Conservation (phyloP, 2,888 invertebrate species). For the Tenthredo mesomela region DNA sequence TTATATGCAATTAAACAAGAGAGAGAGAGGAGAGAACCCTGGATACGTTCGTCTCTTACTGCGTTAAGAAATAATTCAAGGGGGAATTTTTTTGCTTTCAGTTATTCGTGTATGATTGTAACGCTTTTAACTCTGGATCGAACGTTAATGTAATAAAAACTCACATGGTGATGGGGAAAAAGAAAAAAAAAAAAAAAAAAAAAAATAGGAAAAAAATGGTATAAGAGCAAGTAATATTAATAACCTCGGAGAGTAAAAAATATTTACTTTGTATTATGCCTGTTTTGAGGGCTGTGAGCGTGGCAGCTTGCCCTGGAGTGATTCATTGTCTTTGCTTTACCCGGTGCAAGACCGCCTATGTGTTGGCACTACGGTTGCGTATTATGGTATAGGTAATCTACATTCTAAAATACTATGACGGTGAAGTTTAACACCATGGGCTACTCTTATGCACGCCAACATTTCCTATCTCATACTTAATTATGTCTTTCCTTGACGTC, state of each 20-base stretch:
- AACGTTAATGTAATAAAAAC: conserved; percentile 27
- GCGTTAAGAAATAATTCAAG: neutral
- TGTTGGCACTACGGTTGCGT: conserved; percentile 16
- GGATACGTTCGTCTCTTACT: neutral
- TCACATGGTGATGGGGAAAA: conserved; percentile 52
- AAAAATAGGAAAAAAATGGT: neutral
- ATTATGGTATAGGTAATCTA: conserved; percentile 35
- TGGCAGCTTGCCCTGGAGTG: conserved; percentile 68
- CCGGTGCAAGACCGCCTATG: conserved; percentile 4
- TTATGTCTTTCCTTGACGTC: conserved; percentile 34
- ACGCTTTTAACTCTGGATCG: conserved; percentile 27
- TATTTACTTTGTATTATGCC: conserved; percentile 76
- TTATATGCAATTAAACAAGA: conserved; percentile 1
- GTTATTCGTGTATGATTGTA: neutral
- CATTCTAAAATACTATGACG: conserved; percentile 29
- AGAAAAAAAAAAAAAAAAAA: conserved; percentile 56
- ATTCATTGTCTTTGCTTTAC: conserved; percentile 51
- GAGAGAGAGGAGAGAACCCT: neutral
- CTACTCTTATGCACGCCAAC: neutral
- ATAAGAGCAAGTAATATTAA: conserved; percentile 72
- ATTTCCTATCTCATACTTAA: conserved; percentile 39
- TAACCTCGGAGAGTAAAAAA: conserved; percentile 77
- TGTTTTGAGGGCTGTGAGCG: conserved; percentile 75
- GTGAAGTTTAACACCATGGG: neutral
- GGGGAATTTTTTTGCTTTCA: neutral